Evolutionary conservation across 2,888 invertebrate species (phyloP).

Genomic region (Diadegma fenestrale): DNA sequence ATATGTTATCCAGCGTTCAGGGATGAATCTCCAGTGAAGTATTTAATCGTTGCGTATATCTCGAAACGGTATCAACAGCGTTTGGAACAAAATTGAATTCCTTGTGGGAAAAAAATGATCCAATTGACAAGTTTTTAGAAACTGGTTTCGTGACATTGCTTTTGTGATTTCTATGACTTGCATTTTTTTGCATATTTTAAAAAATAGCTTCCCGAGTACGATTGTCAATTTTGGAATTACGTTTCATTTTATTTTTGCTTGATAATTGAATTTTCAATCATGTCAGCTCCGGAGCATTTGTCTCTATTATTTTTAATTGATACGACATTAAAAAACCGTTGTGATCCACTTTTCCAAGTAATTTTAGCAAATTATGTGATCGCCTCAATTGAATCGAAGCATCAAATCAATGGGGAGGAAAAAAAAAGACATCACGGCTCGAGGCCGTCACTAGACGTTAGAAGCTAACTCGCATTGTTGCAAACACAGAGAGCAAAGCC

Average conservation of each 20-base stretch:
- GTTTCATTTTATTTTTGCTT: no score
- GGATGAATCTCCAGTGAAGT: conserved; percentile 41
- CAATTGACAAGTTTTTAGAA: background rate
- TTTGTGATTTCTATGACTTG: no score
- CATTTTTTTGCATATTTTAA: no score
- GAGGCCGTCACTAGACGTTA: conserved; percentile 75
- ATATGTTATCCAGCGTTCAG: conserved; percentile 47
- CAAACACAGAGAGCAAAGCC: conserved; percentile 79
- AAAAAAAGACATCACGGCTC: conserved; percentile 65
- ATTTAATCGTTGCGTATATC: conserved; percentile 39
- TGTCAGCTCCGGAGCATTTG: background rate
- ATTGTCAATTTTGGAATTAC: background rate
- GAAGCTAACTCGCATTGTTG: conserved; percentile 81
- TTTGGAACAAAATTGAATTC: background rate
- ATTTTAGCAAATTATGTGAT: conserved; percentile 3
- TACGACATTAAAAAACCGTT: background rate
- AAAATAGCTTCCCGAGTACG: no score
- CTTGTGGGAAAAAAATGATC: background rate
- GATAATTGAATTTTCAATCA: background rate
- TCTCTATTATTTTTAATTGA: background rate
- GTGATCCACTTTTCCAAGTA: background rate
- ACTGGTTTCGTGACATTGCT: background rate
- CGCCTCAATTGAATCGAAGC: background rate
- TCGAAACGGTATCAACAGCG: background rate
- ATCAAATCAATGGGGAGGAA: conserved; percentile 23